These are phyloP conservation scores for Theristus sp. DNA, from an alignment of 2,888 invertebrate species.

Conservation along the genomic window DNA sequence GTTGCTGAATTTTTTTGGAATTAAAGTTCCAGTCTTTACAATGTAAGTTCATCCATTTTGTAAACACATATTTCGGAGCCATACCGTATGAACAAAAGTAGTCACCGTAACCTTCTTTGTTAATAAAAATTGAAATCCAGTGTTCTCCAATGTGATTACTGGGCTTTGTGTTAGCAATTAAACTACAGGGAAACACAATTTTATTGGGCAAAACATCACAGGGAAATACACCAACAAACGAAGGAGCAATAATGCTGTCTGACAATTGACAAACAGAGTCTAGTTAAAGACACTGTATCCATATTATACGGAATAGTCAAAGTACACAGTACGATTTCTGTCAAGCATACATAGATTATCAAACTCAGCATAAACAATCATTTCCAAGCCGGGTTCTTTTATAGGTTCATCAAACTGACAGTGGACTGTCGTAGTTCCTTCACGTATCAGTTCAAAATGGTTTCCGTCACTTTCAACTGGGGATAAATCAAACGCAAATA, in stretches of 20 bases:
- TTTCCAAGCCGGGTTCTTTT: neutral
- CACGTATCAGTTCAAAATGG: neutral
- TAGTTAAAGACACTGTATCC: too few relatives aligned
- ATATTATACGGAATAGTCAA: neutral
- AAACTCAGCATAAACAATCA: constrained; percentile 1
- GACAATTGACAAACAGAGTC: neutral
- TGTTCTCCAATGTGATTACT: neutral
- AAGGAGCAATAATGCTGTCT: neutral
- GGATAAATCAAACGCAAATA: constrained; percentile 1
- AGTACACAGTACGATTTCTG: neutral
- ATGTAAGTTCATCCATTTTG: neutral
- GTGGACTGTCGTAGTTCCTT: neutral
- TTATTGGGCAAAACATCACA: neutral
- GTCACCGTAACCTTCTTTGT: neutral
- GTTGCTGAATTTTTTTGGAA: neutral
- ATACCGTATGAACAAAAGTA: neutral
- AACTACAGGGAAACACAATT: neutral
- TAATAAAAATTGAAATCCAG: neutral
- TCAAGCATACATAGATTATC: constrained; percentile 1
- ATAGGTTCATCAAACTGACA: neutral
- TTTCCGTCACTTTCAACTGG: neutral
- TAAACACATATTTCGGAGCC: neutral
- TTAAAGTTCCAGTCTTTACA: neutral
- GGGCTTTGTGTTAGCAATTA: neutral
- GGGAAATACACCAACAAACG: neutral